Evolutionary conservation across 2,113 vertebrate genomes (phyloP).

Genomic region (Epinephelus moara): DNA sequence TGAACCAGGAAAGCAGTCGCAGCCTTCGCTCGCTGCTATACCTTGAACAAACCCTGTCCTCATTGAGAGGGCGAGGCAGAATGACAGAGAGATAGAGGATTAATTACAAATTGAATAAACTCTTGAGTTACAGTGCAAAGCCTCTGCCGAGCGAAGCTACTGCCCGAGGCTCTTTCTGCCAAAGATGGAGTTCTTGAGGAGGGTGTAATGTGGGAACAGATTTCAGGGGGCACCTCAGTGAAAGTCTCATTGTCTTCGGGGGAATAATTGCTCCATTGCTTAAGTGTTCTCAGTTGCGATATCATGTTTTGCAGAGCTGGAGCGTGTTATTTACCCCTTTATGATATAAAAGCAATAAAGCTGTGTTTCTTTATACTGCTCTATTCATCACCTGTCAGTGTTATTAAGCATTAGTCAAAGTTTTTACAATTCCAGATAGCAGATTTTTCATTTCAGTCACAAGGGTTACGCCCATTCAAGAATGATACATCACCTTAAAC

Average conservation of each 20-base stretch:
- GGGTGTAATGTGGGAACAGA: conserved; percentile 60
- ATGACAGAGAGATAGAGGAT: conserved; percentile 66
- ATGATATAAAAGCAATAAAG: neutral
- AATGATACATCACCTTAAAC: neutral
- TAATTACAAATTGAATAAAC: conserved; percentile 76
- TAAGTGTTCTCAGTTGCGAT: conserved; percentile 32
- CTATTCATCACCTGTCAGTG: neutral
- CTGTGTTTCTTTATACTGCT: neutral
- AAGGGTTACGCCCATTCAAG: neutral
- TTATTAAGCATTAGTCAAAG: neutral
- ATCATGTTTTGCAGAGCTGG: conserved; percentile 45
- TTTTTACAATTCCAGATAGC: neutral
- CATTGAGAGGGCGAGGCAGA: conserved; percentile 75
- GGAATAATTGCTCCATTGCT: conserved; percentile 39
- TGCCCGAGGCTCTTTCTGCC: conserved; percentile 84
- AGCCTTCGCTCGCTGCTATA: conserved; percentile 74
- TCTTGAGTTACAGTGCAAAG: conserved; percentile 64
- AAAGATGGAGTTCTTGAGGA: conserved; percentile 47
- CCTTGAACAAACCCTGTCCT: conserved; percentile 79
- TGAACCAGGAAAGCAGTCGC: conserved; percentile 88
- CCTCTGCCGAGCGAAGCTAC: conserved; percentile 74
- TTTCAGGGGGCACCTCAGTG: conserved; percentile 47
- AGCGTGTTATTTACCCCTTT: neutral
- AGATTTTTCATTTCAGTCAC: neutral
- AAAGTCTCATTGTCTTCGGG: conserved; percentile 63